Conservation (phyloP, 1,140 invertebrate genomes). For the Drosophila carrolli region DNA sequence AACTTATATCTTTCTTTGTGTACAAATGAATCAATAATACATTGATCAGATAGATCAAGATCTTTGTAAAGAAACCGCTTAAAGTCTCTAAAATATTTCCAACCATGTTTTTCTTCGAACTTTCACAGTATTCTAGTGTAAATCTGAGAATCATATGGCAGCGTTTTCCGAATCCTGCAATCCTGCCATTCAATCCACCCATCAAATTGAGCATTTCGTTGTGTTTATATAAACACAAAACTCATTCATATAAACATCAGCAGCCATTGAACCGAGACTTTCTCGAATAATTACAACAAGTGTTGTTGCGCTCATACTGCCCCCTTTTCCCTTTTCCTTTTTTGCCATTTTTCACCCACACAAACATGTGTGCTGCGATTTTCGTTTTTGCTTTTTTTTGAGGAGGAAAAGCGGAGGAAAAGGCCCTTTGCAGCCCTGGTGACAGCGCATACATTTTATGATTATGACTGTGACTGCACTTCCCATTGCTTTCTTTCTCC, state of each 20-base stretch:
- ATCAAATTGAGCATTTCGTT: constrained; percentile 51
- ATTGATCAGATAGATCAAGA: too few relatives aligned
- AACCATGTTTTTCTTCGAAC: too few relatives aligned
- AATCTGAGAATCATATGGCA: not conserved
- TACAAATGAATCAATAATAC: too few relatives aligned
- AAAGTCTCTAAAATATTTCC: too few relatives aligned
- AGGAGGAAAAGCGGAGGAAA: not conserved
- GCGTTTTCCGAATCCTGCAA: not conserved
- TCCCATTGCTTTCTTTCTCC: constrained; percentile 24
- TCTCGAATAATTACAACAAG: constrained; percentile 71
- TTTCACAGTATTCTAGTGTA: not conserved
- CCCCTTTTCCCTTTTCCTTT: not conserved
- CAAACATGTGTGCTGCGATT: not conserved
- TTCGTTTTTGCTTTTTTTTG: constrained; percentile 35
- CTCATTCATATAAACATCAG: constrained; percentile 74
- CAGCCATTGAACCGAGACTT: constrained; percentile 62
- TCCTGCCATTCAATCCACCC: not conserved
- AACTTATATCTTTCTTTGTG: too few relatives aligned
- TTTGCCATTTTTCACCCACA: not conserved
- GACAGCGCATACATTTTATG: constrained; percentile 79
- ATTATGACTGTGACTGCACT: constrained; percentile 65
- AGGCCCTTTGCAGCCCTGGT: constrained; percentile 38
- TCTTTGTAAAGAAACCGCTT: too few relatives aligned
- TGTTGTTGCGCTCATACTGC: constrained; percentile 32
- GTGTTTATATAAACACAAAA: constrained; percentile 75